Percentiles rank a stretch among this genome's conserved stretches.
Conservation (phyloP, 1,140 invertebrate genomes). For the Berghia stephanieae region DNA sequence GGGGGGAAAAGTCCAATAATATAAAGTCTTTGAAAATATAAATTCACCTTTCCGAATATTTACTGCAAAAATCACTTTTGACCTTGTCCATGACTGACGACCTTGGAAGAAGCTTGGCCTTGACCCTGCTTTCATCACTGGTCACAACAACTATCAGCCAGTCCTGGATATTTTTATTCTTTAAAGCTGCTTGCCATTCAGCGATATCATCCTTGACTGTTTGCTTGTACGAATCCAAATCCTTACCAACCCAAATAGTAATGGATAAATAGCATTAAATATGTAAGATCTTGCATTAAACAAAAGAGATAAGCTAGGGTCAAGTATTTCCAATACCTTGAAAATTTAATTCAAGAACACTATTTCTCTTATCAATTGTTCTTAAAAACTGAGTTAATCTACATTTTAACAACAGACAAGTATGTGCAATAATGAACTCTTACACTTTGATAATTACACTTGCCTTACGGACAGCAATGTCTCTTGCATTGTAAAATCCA, state of each 20-base stretch:
- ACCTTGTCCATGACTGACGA: slow-evolving; percentile 95
- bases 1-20: too few relatives aligned
- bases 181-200: slow-evolving; percentile 83
- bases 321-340: not conserved
- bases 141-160: slow-evolving; percentile 95
- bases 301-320: not conserved
- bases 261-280: not conserved
- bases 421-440: too few relatives aligned
- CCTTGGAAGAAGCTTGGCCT: slow-evolving; percentile 86
- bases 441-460: too few relatives aligned
- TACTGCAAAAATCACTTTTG: slow-evolving; percentile 89
- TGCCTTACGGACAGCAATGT: too few relatives aligned
- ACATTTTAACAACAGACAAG: too few relatives aligned
- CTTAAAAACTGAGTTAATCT: too few relatives aligned
- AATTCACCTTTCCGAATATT: slow-evolving; percentile 80
- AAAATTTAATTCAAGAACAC: too few relatives aligned
- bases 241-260: slow-evolving; percentile 72
- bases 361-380: too few relatives aligned
- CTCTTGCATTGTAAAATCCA: too few relatives aligned
- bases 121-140: slow-evolving; percentile 86
- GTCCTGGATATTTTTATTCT: slow-evolving; percentile 80
- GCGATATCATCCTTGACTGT: slow-evolving; percentile 87
- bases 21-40: not conserved
- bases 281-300: not conserved
- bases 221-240: slow-evolving; percentile 89